These are phyloP conservation scores for Psilopsiagon aymara DNA, from an alignment of 2,113 vertebrate genomes.

Conservation along the genomic window DNA sequence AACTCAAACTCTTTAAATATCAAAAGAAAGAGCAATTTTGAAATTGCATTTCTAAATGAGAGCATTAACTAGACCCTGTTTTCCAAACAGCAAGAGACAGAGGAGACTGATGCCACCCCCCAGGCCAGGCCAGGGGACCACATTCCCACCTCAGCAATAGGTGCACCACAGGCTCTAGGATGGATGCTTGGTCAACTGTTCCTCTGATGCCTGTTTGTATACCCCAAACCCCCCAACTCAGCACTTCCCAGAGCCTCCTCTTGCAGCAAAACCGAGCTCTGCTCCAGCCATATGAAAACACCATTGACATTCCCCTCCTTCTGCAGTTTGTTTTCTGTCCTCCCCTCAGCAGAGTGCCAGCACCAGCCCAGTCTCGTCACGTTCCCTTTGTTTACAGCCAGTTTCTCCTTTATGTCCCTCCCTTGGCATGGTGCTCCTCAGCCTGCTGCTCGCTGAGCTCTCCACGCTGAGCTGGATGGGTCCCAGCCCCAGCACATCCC, in stretches of 20 bases:
- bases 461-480: rapidly evolving
- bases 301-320: neutral
- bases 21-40: neutral
- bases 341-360: neutral
- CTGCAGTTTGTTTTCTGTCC: constrained; percentile 28
- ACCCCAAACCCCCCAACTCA: rapidly evolving
- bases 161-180: neutral
- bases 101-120: neutral
- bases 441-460: neutral
- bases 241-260: neutral
- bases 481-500: neutral
- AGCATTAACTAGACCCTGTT: too few relatives aligned
- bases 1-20: neutral
- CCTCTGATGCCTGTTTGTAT: too few relatives aligned
- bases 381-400: neutral
- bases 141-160: rapidly evolving
- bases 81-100: neutral
- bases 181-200: neutral
- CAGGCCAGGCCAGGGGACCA: neutral
- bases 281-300: neutral
- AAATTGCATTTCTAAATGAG: neutral
- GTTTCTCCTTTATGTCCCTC: neutral
- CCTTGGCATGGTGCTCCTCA: neutral
- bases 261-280: neutral
- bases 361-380: constrained; percentile 10